Base-by-base conservation (phyloP, 2,888 invertebrate genomes). In the Trypoxylon attenuatum region DNA sequence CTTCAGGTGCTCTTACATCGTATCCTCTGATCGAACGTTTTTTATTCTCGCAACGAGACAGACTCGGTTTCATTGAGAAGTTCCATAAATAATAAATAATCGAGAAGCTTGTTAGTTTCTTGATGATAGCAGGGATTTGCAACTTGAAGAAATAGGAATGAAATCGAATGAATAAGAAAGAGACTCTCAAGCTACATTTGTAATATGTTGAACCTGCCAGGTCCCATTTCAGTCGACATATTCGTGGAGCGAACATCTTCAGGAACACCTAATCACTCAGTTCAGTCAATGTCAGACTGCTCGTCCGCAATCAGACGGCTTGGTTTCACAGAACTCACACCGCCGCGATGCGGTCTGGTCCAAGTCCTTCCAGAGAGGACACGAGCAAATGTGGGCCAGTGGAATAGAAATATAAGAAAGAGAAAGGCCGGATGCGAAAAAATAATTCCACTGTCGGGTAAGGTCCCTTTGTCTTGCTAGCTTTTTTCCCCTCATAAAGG, bases 1-100 rank as follows among this genome's bases (percentile, higher is more conserved):
- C 60, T 56, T 70, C 60, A 69, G 72, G 76, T 79, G 82, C 80
- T 76, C 73, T 63, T 59, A 58, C 71, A 53, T n/a, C n/a, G n/a
- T n/a, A n/a, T n/a, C n/a, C n/a, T n/a, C n/a, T n/a, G n/a, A n/a
- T n/a, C n/a, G n/a, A n/a, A n/a, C n/a, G n/a, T n/a, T n/a, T n/a
- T n/a, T n/a, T n/a, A n/a, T n/a, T n/a, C n/a, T n/a, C n/a, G n/a
- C n/a, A n/a, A n/a, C n/a, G n/a, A n/a, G n/a, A n/a, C n/a, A n/a
- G n/a, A n/a, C n/a, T n/a, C n/a, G n/a, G n/a, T n/a, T n/a, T n/a
- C n/a, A n/a, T n/a, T n/a, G n/a, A n/a, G n/a, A n/a, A n/a, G n/a
- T n/a, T n/a, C n/a, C n/a, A n/a, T n/a, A n/a, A n/a, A n/a, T n/a
- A n/a, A n/a, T n/a, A n/a, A n/a, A n/a, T n/a, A n/a, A n/a, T n/a